phyloP scores from a whole-genome alignment of 2,797 vertebrate genomes.

The Phaenicophaeus curvirostris region DNA sequence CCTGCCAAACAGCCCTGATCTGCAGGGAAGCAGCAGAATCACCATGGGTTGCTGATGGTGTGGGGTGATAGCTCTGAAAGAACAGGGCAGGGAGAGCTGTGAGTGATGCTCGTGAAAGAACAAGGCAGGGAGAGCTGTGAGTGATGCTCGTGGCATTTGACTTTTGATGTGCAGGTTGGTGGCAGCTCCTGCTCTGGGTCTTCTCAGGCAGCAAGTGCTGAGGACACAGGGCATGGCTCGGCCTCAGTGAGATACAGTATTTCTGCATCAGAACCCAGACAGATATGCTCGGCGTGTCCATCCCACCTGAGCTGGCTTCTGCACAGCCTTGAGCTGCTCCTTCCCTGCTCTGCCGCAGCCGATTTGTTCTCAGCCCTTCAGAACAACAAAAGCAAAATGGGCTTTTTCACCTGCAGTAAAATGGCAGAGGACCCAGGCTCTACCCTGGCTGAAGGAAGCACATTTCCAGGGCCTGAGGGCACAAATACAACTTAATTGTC shows the following conservation, averaged over 20 bases:
- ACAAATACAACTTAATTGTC: background rate
- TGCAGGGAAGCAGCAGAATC: background rate
- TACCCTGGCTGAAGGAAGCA: background rate
- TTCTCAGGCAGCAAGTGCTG: background rate
- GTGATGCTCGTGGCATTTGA: accelerated
- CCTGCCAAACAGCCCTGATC: background rate
- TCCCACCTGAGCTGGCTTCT: background rate
- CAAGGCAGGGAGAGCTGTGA: background rate
- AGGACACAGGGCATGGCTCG: accelerated
- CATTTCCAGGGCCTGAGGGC: accelerated
- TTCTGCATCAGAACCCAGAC: background rate
- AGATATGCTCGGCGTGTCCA: background rate
- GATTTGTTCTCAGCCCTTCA: too few relatives aligned
- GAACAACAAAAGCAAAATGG: background rate
- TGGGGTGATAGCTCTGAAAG: background rate
- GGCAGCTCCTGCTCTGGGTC: background rate
- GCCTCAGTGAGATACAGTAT: accelerated
- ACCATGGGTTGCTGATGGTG: accelerated
- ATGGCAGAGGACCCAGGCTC: background rate
- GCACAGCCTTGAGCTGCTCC: background rate
- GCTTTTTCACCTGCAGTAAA: background rate
- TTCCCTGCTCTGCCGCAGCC: too few relatives aligned
- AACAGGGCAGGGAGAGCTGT: too few relatives aligned
- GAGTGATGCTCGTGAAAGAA: too few relatives aligned
- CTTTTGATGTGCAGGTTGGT: accelerated